These are phyloP conservation scores for Microctonus hyperodae DNA, from an alignment of 2,888 invertebrate species.

Conservation along the genomic window DNA sequence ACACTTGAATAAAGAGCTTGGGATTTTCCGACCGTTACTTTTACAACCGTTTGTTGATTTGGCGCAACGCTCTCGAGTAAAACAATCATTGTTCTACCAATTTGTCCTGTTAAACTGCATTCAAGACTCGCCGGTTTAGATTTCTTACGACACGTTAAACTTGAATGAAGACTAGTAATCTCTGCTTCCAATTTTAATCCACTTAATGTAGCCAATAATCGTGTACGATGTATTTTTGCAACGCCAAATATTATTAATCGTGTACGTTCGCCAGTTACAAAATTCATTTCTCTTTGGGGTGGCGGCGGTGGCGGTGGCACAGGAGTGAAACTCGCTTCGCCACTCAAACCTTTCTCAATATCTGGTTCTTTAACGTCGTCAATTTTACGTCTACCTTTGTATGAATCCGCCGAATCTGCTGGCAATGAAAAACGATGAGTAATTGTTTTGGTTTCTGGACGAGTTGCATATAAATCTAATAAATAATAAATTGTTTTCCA, in stretches of 20 bases:
- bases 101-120: slow-evolving; percentile 86
- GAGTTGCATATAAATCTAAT: slow-evolving; percentile 90
- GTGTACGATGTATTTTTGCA: slow-evolving; percentile 84
- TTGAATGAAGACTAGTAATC: slow-evolving; percentile 89
- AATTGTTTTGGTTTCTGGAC: slow-evolving; percentile 94
- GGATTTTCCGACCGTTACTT: slow-evolving; percentile 90
- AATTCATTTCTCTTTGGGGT: slow-evolving; percentile 33
- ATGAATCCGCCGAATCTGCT: slow-evolving; percentile 75
- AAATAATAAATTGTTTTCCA: slow-evolving; percentile 95
- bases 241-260: slow-evolving; percentile 87
- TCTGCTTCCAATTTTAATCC: slow-evolving; percentile 95
- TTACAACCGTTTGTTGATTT: slow-evolving; percentile 92
- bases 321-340: slow-evolving; percentile 62
- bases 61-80: slow-evolving; percentile 90
- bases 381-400: slow-evolving; percentile 68
- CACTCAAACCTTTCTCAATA: slow-evolving; percentile 66
- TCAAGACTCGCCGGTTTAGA: slow-evolving; percentile 75
- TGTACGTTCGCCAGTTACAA: slow-evolving; percentile 71
- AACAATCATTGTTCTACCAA: slow-evolving; percentile 91
- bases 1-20: slow-evolving; percentile 90
- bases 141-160: slow-evolving; percentile 89
- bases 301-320: slow-evolving; percentile 60
- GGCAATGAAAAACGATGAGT: slow-evolving; percentile 80
- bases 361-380: slow-evolving; percentile 70
- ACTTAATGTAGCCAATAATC: slow-evolving; percentile 87